Conservation (phyloP, 2,113 vertebrate genomes). For the Aleadryas rufinucha region DNA sequence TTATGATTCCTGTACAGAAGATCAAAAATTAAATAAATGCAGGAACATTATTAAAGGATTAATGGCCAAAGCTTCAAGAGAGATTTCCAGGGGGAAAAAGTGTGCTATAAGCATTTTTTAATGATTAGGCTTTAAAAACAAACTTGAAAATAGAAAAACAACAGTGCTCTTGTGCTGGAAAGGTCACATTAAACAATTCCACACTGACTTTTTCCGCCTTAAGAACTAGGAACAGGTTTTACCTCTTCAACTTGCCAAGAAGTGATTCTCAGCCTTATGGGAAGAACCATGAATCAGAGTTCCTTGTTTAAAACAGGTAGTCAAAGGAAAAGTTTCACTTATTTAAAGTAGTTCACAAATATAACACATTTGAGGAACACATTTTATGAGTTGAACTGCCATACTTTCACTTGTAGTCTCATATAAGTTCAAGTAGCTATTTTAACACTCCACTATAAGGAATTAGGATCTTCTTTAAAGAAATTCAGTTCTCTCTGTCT, state of each 20-base stretch:
- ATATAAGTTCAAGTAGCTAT: background rate
- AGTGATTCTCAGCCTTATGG: constrained; percentile 38
- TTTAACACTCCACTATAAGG: background rate
- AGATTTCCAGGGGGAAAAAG: constrained; percentile 56
- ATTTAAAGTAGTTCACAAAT: background rate
- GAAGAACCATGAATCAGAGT: constrained; percentile 38
- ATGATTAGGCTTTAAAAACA: constrained; percentile 65
- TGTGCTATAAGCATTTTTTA: constrained; percentile 64
- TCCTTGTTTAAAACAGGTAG: constrained; percentile 41
- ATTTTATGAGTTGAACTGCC: background rate
- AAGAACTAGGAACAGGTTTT: constrained; percentile 61
- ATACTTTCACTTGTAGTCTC: background rate
- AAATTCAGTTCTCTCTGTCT: background rate
- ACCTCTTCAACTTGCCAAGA: constrained; percentile 53
- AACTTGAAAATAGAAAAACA: constrained; percentile 61
- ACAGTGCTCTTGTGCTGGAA: constrained; percentile 57
- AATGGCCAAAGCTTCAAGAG: constrained; percentile 55
- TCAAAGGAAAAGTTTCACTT: constrained; percentile 11
- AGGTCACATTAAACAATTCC: constrained; percentile 66
- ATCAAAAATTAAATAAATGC: constrained; percentile 70
- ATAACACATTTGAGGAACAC: background rate
- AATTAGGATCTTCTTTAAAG: background rate
- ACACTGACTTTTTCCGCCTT: constrained; percentile 39
- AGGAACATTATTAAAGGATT: constrained; percentile 73
- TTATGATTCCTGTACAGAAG: constrained; percentile 55